phyloP scores from a whole-genome alignment of 2,797 vertebrate species.

The Hippopotamyrus pictus region DNA sequence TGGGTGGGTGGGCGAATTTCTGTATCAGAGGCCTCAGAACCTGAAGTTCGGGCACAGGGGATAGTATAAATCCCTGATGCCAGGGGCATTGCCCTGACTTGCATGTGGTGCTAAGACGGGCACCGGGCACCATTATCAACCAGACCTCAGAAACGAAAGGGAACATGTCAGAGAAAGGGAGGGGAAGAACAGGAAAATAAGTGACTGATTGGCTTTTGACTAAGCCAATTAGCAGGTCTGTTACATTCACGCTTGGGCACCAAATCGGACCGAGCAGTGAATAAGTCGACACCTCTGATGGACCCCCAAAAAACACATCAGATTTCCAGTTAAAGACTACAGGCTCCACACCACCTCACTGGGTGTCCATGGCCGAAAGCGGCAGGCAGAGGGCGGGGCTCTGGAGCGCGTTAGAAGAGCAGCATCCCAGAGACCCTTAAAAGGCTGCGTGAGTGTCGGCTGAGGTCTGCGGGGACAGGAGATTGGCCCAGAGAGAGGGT shows the following conservation, averaged over 20 bases:
- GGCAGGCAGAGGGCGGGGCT: constrained; percentile 20
- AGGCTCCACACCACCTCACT: constrained; percentile 31
- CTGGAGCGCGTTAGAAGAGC: too few relatives aligned
- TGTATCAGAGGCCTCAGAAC: neutral
- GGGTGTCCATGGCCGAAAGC: constrained; percentile 38
- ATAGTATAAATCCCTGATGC: neutral
- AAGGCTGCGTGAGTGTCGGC: neutral
- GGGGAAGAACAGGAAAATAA: neutral
- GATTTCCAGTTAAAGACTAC: constrained; percentile 40
- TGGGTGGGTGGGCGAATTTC: neutral
- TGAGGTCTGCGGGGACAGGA: neutral
- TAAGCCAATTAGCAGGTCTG: constrained; percentile 55
- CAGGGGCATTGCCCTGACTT: neutral
- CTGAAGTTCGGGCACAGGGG: neutral
- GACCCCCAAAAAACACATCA: constrained; percentile 7
- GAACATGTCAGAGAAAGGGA: neutral
- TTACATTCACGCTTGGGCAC: constrained; percentile 51
- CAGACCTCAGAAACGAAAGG: constrained; percentile 16
- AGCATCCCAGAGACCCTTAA: neutral
- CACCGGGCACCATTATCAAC: neutral
- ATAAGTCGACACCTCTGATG: constrained; percentile 31
- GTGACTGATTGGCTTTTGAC: constrained; percentile 58
- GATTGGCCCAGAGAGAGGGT: neutral
- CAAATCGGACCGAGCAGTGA: constrained; percentile 54
- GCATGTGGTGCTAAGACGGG: constrained; percentile 18